phyloP scores from a whole-genome alignment of 1,140 invertebrate genomes.

The fruit fly (Drosophila melanogaster) region DNA sequence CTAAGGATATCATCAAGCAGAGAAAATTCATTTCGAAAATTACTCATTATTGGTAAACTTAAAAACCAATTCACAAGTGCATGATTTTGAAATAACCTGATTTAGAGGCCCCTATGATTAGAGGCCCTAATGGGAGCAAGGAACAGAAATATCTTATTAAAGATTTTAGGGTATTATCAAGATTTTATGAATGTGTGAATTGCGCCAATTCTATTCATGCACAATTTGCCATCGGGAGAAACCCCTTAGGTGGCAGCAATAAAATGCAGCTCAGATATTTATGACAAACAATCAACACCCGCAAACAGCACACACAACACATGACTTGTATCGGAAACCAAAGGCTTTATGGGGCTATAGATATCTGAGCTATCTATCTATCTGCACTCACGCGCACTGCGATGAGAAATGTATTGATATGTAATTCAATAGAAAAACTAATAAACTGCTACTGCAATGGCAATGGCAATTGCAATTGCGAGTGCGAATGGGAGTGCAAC shows the following conservation, averaged over 20 bases:
- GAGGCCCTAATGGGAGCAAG: too few species aligned
- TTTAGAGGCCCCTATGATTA: too few species aligned
- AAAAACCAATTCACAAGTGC: too few species aligned
- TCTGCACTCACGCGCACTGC: conserved; percentile 7
- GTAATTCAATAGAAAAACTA: conserved; percentile 81
- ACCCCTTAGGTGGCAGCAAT: conserved; percentile 11
- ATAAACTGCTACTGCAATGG: conserved; percentile 68
- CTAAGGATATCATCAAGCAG: conserved; percentile 23
- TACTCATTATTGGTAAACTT: not conserved
- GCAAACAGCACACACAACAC: conserved; percentile 10
- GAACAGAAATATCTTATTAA: too few species aligned
- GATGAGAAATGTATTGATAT: conserved; percentile 50
- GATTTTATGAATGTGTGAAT: not conserved
- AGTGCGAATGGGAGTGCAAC: conserved; percentile 11
- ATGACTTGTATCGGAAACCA: conserved; percentile 15
- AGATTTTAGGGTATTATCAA: not conserved
- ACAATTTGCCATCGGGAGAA: conserved; percentile 11
- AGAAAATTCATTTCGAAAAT: not conserved
- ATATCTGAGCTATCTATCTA: conserved; percentile 12
- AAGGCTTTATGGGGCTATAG: conserved; percentile 45
- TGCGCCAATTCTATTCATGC: conserved; percentile 7
- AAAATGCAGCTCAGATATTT: conserved; percentile 42
- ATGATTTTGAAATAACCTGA: too few species aligned
- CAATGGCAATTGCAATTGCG: conserved; percentile 14
- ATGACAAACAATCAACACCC: conserved; percentile 48